These are phyloP conservation scores for Bolinopsis microptera DNA, from an alignment of 37 sponge, comb jelly and placozoan genomes.

Conservation along the genomic window DNA sequence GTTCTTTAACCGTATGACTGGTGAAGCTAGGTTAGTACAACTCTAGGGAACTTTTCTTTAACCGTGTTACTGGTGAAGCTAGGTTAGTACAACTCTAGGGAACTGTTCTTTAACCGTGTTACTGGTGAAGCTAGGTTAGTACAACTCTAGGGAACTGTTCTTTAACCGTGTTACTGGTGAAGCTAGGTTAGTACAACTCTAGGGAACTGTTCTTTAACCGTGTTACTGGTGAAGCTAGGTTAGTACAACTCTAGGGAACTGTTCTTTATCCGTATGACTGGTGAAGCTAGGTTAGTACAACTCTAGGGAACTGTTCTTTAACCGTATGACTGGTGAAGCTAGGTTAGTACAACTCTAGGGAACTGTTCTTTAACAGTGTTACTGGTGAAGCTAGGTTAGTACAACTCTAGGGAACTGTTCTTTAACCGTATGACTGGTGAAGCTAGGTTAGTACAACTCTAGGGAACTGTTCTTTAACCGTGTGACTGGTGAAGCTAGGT, in stretches of 20 bases:
- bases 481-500: neutral
- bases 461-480: neutral
- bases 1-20: no score
- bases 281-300: neutral
- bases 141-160: conserved; percentile 9
- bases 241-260: neutral
- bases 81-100: neutral
- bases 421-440: neutral
- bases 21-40: neutral
- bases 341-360: neutral
- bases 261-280: neutral
- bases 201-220: neutral
- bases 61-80: neutral
- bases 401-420: neutral
- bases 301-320: neutral
- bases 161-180: neutral
- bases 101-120: neutral
- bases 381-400: neutral
- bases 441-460: neutral
- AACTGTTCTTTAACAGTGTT: neutral
- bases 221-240: neutral
- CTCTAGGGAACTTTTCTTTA: conserved; percentile 7
- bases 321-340: neutral
- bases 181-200: neutral
- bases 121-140: neutral